Evolutionary conservation across 2,797 vertebrate species (phyloP).

Genomic region (Falco naumanni): DNA sequence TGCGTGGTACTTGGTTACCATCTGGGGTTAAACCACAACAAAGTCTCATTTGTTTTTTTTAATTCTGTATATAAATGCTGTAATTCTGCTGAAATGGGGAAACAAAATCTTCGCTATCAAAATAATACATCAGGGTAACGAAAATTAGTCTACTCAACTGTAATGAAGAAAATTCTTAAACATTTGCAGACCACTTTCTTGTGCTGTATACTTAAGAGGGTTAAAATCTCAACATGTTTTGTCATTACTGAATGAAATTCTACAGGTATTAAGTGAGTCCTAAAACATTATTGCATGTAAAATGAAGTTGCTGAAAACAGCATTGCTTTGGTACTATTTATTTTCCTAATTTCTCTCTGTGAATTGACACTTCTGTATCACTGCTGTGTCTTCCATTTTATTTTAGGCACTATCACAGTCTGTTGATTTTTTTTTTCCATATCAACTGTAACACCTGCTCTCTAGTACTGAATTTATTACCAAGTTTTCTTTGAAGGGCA

Average conservation of each 20-base stretch:
- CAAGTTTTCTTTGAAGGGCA: background rate
- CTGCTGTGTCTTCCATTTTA: background rate
- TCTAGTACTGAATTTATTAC: background rate
- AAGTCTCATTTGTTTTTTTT: conserved; percentile 45
- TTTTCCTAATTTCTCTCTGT: background rate
- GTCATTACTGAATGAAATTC: conserved; percentile 32
- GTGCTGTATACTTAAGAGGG: background rate
- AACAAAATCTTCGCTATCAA: background rate
- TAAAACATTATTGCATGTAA: conserved; percentile 48
- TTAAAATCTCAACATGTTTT: conserved; percentile 6
- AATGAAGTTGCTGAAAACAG: conserved; percentile 53
- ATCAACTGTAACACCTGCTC: background rate
- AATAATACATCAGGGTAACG: background rate
- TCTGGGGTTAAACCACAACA: too few relatives aligned
- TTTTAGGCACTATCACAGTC: background rate
- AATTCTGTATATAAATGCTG: conserved; percentile 55
- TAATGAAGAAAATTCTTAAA: background rate
- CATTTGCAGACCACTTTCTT: background rate
- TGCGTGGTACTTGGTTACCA: too few relatives aligned
- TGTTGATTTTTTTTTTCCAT: background rate
- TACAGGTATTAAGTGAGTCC: conserved; percentile 32
- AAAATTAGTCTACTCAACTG: background rate
- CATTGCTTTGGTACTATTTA: conserved; percentile 19
- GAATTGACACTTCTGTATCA: background rate
- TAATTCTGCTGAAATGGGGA: conserved; percentile 46